Base-by-base conservation (phyloP, 2,797 vertebrate species). In the Dermochelys coriacea region DNA sequence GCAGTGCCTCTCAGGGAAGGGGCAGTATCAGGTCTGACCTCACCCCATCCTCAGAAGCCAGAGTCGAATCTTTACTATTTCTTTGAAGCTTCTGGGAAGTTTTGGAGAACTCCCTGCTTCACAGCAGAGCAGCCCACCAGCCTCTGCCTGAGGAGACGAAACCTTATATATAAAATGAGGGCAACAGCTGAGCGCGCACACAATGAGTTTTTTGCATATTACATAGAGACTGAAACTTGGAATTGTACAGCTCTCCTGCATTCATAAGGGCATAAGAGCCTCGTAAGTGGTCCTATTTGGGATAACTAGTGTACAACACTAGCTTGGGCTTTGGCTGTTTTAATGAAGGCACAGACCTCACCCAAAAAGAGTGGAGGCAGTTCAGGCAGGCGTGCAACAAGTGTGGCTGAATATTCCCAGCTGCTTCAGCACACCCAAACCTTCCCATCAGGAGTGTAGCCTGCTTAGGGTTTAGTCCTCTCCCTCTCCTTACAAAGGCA, bases 201-300 rank as follows among this genome's bases (percentile, higher is more conserved):
- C 64, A 68, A 37, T 1, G 2, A 21, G 29, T 4, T n/a, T n/a
- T 71, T 41, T 71, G 9, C 61, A 21, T 21, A 68, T 68, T n/a
- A 19, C 61, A 34, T 18, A 68, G 16, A 68, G 61, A 68, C 34
- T 19, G 34, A 64, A n/a, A 64, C 61, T n/a, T 64, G 59, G 18
- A n/a, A 37, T 4, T n/a, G 61, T 19, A 8, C 61, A 68, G 61
- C 61, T 68, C 34, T 37, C 34, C 68, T 41, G 37, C 5, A 4
- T 37, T 41, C 21, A 71, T 19, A n/a, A 64, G 10, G 68, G 68
- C 21, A 68, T 41, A n/a, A n/a, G 12, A 41, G 10, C 37, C 34
- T n/a, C 3, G 61, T n/a, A 10, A 18, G 78, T 49, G 0, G 0
- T 25, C 85, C 50, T 3, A 0, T 0, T 3, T 1, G 0, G 0